These are phyloP conservation scores for Sipha flava DNA, from an alignment of 1,140 invertebrate species.

Conservation along the genomic window DNA sequence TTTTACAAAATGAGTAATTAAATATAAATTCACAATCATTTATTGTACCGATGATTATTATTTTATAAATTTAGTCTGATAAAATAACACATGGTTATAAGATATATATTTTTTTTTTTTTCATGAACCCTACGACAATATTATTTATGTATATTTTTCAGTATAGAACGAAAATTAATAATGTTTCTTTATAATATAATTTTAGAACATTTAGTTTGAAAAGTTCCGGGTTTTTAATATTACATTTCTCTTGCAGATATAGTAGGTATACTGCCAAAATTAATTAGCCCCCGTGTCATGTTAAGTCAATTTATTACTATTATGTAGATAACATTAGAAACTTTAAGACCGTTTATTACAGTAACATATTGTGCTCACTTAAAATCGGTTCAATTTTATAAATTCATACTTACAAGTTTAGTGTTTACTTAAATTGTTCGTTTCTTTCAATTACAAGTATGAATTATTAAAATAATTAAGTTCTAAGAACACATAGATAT, in stretches of 20 bases:
- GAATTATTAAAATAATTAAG: no score
- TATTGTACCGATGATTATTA: no score
- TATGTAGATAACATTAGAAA: neutral
- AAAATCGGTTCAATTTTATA: neutral
- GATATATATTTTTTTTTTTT: neutral
- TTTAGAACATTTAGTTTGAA: neutral
- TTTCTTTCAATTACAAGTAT: no score
- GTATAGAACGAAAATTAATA: neutral
- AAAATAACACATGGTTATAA: no score
- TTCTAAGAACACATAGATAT: no score
- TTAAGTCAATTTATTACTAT: slow-evolving; percentile 8
- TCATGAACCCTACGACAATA: neutral
- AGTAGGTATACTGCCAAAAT: slow-evolving; percentile 2
- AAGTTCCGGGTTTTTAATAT: slow-evolving; percentile 5
- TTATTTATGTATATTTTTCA: neutral
- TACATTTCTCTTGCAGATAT: neutral
- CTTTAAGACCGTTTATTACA: neutral
- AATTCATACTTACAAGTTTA: neutral
- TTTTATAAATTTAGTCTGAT: no score
- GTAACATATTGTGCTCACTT: slow-evolving; percentile 1
- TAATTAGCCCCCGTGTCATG: neutral
- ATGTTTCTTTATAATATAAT: neutral
- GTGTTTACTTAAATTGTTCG: no score
- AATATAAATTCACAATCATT: no score
- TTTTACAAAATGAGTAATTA: no score